Evolutionary conservation across 2,797 vertebrate genomes (phyloP), one percentile per base, ranked within the genome.

Genomic region (Notamacropus eugenii): DNA sequence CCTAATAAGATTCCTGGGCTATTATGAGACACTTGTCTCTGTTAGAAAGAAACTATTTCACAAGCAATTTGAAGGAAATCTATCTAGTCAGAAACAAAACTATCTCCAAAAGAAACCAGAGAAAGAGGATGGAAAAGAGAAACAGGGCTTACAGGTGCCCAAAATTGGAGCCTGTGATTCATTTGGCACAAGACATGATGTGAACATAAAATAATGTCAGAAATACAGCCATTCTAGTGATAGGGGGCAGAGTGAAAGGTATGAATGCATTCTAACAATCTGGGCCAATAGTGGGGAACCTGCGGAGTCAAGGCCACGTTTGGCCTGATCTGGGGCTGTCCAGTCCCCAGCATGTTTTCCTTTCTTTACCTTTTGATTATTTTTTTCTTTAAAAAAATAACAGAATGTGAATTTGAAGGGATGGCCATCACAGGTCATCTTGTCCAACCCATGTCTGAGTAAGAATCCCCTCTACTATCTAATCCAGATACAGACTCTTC

Each of bases 11-110:
- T 82, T 46, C 22, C 22, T 82, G 22, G 24, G 74, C 40, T 82
- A 82, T 82, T 91, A 94, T 93, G 55, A 40, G 59, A 74, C 22
- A 19, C 52, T 96, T 93, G 94, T 90, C 92, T 56, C 31, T 29
- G 24, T 91, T 95, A 58, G 12, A 50, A 92, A 91, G 90, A 56
- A 74, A 87, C 40, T 94, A 90, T 58, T 62, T 96, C 92, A 74
- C 74, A 31, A 82, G 10, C 0, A 31, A 59, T 8, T 3, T 31
- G 29, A 31, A 59, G 31, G 29, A 59, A 31, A 59, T 31, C 28
- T 59, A 12, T 59, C 58, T 59, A 12, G 19, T 22, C 59, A 67
- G 34, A 67, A 67, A 62, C 29, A 62, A 62, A 62, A 31, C 29
- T 34, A 34, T 62, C 59, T 95, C 40, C 54, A 13, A 62, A 62